phyloP scores from a whole-genome alignment of 2,888 invertebrate genomes.

The Spialia ferax region DNA sequence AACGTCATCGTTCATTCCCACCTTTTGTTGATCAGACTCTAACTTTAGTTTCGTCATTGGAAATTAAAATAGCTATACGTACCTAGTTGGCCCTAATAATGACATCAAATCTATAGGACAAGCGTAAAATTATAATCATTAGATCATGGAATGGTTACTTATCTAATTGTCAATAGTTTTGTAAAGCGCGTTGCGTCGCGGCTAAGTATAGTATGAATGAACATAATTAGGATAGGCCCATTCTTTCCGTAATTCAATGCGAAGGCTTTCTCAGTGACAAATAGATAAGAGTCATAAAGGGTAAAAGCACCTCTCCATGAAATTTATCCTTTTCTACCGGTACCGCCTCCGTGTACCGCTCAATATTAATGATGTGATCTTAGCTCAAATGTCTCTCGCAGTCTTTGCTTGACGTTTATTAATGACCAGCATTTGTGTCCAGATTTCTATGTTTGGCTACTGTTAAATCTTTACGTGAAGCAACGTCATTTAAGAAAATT shows the following conservation, averaged over 20 bases:
- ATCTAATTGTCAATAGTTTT: too few species aligned
- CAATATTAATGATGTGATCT: constrained; percentile 86
- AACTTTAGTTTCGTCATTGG: too few species aligned
- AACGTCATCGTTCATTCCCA: too few species aligned
- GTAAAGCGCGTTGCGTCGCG: constrained; percentile 48
- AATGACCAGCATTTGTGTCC: constrained; percentile 78
- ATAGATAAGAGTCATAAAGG: constrained; percentile 79
- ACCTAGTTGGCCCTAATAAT: not conserved
- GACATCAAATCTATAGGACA: constrained; percentile 49
- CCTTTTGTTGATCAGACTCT: too few species aligned
- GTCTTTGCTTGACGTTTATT: constrained; percentile 78
- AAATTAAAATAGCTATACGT: too few species aligned
- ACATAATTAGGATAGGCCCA: constrained; percentile 54
- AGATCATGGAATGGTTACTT: constrained; percentile 8
- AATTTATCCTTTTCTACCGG: constrained; percentile 73
- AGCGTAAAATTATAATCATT: constrained; percentile 59
- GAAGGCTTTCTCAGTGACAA: constrained; percentile 66
- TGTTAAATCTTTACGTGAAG: constrained; percentile 27
- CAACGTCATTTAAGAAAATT: constrained; percentile 14
- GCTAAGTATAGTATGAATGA: constrained; percentile 28
- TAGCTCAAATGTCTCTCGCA: constrained; percentile 78
- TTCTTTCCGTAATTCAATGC: constrained; percentile 58
- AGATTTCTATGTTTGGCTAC: constrained; percentile 66
- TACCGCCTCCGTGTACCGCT: constrained; percentile 78
- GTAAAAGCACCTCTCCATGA: constrained; percentile 78